These are phyloP conservation scores for Phoebastria nigripes DNA, from an alignment of 2,797 vertebrate species.

Conservation along the genomic window DNA sequence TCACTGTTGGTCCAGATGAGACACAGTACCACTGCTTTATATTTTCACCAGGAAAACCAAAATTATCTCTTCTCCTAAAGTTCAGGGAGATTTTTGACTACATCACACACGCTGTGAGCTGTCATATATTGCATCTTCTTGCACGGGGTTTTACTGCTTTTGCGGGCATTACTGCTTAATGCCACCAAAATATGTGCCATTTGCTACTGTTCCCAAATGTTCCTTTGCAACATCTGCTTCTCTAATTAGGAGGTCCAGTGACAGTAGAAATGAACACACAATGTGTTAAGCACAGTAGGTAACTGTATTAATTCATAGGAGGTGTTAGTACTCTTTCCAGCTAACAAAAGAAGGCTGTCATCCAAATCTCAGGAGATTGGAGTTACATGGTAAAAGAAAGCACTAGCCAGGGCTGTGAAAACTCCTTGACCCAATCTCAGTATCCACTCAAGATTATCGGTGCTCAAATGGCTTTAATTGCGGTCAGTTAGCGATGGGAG, in stretches of 20 bases:
- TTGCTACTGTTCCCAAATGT: background rate
- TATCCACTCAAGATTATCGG: background rate
- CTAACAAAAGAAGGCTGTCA: background rate
- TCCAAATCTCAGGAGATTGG: background rate
- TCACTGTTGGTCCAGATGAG: background rate
- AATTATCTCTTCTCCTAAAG: background rate
- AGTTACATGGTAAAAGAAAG: background rate
- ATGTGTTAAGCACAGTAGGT: background rate
- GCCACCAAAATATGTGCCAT: background rate
- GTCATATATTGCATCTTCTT: background rate
- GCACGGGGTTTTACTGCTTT: background rate
- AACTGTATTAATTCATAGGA: background rate
- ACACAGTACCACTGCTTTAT: background rate
- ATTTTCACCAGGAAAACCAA: background rate
- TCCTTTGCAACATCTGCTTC: background rate
- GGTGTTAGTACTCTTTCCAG: background rate
- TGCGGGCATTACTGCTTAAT: background rate
- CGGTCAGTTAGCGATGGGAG: background rate
- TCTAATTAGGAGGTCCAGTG: background rate
- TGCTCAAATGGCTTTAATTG: background rate
- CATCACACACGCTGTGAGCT: background rate
- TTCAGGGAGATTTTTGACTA: background rate
- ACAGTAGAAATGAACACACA: background rate
- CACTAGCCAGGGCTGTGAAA: background rate
- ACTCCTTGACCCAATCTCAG: background rate